Percentiles rank a stretch among this genome's conserved stretches.
Conservation (phyloP, 2,797 vertebrate species). For the Scolopax bukidnonensis region DNA sequence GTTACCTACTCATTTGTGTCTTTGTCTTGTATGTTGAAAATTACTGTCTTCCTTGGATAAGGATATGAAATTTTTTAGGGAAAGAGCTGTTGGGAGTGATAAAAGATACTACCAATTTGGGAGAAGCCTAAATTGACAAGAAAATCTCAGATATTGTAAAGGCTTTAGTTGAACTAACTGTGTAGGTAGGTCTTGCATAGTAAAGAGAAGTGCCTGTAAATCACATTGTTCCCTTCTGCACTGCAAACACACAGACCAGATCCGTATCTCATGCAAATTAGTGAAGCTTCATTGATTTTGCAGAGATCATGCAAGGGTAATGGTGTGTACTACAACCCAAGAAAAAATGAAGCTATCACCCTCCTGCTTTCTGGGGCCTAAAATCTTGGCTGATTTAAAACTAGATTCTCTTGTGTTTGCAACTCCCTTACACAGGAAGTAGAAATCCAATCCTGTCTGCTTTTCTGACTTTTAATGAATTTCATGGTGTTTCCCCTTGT, state of each 20-base stretch:
- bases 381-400: background rate
- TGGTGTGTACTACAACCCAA: background rate
- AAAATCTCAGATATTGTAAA: background rate
- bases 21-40: background rate
- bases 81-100: background rate
- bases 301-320: background rate
- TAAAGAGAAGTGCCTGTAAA: background rate
- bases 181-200: background rate
- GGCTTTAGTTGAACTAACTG: background rate
- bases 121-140: conserved; percentile 1
- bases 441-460: background rate
- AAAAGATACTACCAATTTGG: background rate
- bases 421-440: background rate
- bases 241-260: background rate
- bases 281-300: background rate
- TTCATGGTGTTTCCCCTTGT: background rate
- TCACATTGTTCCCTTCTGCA: background rate
- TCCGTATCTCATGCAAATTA: background rate
- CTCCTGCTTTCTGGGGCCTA: background rate
- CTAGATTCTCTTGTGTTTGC: background rate
- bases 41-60: background rate
- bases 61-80: background rate
- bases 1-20: background rate
- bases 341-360: background rate
- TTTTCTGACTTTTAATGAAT: background rate